phyloP scores from a whole-genome alignment of 2,888 invertebrate species.

The Noctuana brunneofusca region DNA sequence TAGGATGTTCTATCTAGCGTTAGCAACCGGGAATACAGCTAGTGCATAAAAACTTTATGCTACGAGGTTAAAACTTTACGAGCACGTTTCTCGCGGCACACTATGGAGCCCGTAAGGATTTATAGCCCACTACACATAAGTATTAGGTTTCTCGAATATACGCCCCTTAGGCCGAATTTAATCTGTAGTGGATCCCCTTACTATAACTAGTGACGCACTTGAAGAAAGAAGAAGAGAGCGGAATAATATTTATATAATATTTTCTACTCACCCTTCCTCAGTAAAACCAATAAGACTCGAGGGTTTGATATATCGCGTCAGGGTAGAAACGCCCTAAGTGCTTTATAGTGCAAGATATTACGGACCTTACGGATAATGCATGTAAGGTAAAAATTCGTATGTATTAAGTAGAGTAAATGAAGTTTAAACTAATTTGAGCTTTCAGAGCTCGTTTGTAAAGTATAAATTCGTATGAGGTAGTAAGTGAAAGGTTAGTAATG shows the following conservation, averaged over 20 bases:
- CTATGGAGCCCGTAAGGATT: conserved; percentile 46
- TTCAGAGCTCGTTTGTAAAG: neutral
- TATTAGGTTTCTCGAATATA: conserved; percentile 48
- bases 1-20: neutral
- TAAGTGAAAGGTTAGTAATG: conserved; percentile 61
- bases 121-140: conserved; percentile 51
- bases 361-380: conserved; percentile 41
- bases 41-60: conserved; percentile 29
- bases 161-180: conserved; percentile 36
- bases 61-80: conserved; percentile 58
- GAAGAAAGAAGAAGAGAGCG: too few relatives aligned
- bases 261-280: too few relatives aligned
- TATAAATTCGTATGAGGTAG: conserved; percentile 38
- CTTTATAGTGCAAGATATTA: conserved; percentile 41
- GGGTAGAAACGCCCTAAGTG: conserved; percentile 66
- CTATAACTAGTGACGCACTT: neutral
- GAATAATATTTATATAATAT: too few relatives aligned
- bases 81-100: conserved; percentile 37
- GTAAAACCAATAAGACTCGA: conserved; percentile 80
- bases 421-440: neutral
- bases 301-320: conserved; percentile 60
- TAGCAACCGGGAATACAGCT: conserved; percentile 4
- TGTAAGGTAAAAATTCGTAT: neutral
- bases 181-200: conserved; percentile 3
- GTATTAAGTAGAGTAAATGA: neutral